Percentiles rank a stretch among this genome's conserved stretches.
These are phyloP conservation scores for Venustaconcha ellipsiformis DNA, from an alignment of 1,140 invertebrate genomes.

Conservation along the genomic window DNA sequence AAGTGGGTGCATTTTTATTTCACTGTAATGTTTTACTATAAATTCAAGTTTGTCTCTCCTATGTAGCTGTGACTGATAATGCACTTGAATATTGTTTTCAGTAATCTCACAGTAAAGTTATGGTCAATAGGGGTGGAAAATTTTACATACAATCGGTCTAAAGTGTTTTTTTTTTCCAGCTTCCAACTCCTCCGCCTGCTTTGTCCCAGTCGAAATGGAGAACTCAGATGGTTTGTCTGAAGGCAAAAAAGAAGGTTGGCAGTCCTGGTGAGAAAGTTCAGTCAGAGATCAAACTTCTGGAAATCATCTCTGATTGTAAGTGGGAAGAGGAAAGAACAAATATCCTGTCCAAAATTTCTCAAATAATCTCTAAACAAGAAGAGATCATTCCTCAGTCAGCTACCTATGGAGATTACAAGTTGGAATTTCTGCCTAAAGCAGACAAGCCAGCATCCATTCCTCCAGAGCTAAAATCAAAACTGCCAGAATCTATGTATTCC, in stretches of 20 bases:
- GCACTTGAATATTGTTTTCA: too few species aligned
- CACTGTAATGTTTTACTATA: too few species aligned
- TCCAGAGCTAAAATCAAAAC: slow-evolving; percentile 51
- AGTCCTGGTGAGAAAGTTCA: slow-evolving; percentile 14
- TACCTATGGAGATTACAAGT: slow-evolving; percentile 42
- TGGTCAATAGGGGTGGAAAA: too few species aligned
- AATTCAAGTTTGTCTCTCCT: too few species aligned
- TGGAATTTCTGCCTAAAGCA: slow-evolving; percentile 57
- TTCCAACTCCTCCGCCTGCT: not conserved
- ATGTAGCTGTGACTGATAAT: too few species aligned
- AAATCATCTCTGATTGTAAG: slow-evolving; percentile 61
- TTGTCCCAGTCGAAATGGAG: slow-evolving; percentile 41
- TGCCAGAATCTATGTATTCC: slow-evolving; percentile 55
- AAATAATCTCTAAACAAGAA: slow-evolving; percentile 24
- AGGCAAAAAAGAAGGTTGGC: slow-evolving; percentile 44
- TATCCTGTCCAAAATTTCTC: slow-evolving; percentile 53
- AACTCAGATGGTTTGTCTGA: slow-evolving; percentile 59
- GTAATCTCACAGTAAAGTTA: too few species aligned
- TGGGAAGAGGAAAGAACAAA: slow-evolving; percentile 53
- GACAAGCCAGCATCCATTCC: slow-evolving; percentile 57
- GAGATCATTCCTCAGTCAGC: not conserved
- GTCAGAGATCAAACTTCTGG: slow-evolving; percentile 53
- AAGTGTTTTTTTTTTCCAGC: slow-evolving; percentile 4
- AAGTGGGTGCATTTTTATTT: too few species aligned
- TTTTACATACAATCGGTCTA: not conserved